Evolutionary conservation across 1,140 invertebrate genomes (phyloP), one percentile per base, ranked within the genome.

Genomic region (Neodiprion lecontei): DNA sequence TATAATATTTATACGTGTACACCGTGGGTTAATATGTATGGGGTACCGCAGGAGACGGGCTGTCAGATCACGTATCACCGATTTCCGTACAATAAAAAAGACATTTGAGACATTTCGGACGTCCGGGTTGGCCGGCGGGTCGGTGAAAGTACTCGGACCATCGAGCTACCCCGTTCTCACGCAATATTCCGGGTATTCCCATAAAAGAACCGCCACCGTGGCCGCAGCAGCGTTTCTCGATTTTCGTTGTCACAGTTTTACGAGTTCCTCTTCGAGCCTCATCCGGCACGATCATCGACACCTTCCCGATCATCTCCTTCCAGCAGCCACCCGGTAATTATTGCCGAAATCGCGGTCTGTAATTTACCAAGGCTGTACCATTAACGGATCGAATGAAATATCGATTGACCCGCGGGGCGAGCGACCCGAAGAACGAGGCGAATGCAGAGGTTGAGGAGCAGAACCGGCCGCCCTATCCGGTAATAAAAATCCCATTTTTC

Each of bases 401-500:
- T 14, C 21, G 21, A 14, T 69, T 69, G 11, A 23, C 21, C 68
- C 47, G 21, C 14, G 61, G 61, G 14, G 14, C 14, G 21, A n/a
- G 21, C 68, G 17, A 11, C 17, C 11, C 40, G 11, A 21, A 69
- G 67, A 69, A 69, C 40, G 17, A 69, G 17, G 40, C 10, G 21
- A 21, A 69, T 28, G 47, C 47, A 12, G 47, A 21, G 7, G 68
- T 69, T 14, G 47, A 14, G 5, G 68, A 23, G 68, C 10, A 21
- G 68, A 7, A 21, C 21, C 68, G n/a, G 72, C 28, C 28, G 9
- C 53, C 53, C 53, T 9, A 61, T 61, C 53, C 53, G 74, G 72
- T 79, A 80, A 82, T 80, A 82, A 81, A 79, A 72, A 77, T 74
- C 70, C 80, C 78, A 85, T 85, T 85, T 84, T 82, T 84, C 79